Evolutionary conservation across 1,140 invertebrate genomes (phyloP).

Genomic region (Cylas formicarius): DNA sequence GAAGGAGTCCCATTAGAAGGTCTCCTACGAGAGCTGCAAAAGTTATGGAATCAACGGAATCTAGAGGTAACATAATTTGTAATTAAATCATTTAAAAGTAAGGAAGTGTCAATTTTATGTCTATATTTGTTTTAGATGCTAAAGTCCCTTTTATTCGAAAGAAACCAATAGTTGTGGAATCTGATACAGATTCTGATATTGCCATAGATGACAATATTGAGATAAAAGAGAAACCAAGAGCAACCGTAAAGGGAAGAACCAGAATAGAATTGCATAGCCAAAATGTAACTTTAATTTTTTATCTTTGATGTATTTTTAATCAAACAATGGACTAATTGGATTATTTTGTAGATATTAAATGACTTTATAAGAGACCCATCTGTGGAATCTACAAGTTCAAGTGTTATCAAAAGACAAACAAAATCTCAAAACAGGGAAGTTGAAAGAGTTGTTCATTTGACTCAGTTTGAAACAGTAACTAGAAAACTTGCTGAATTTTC

Average conservation of each 20-base stretch:
- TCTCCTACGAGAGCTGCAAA: too few relatives aligned
- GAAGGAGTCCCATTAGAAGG: conserved; percentile 21
- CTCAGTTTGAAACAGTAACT: conserved; percentile 24
- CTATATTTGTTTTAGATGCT: not conserved
- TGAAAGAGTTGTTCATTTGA: conserved; percentile 33
- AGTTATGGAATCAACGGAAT: not conserved
- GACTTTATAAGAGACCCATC: conserved; percentile 6
- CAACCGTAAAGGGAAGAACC: conserved; percentile 23
- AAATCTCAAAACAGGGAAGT: conserved; percentile 25
- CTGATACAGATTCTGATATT: conserved; percentile 25
- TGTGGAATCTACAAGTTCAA: conserved; percentile 9
- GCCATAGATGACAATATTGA: conserved; percentile 19
- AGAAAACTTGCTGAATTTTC: conserved; percentile 41
- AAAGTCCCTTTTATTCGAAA: conserved; percentile 4
- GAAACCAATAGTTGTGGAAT: conserved; percentile 16
- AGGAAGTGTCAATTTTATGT: too few relatives aligned
- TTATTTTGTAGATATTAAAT: conserved; percentile 8
- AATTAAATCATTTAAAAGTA: too few relatives aligned
- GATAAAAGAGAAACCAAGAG: conserved; percentile 29
- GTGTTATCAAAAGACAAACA: conserved; percentile 18
- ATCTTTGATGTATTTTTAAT: too few relatives aligned
- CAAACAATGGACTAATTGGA: too few relatives aligned
- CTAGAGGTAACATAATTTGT: not conserved
- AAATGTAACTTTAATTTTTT: conserved; percentile 16
- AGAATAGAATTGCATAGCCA: conserved; percentile 10